Base-by-base conservation (phyloP, 1,140 invertebrate genomes). In the Zelostemma sp. region DNA sequence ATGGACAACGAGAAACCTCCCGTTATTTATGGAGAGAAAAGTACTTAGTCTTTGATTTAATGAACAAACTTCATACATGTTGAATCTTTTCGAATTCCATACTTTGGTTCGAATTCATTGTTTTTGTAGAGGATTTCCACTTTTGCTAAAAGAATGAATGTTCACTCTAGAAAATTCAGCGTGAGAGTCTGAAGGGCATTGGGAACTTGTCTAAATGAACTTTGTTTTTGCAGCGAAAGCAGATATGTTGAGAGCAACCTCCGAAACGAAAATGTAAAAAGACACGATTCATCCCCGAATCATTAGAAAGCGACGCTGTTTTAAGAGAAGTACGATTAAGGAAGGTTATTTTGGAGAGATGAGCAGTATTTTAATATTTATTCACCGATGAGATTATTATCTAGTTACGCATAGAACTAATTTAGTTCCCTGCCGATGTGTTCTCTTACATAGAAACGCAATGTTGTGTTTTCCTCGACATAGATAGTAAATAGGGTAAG, bases 1-100 rank as follows among this genome's bases (percentile, higher is more conserved):
- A 63, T 86, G 15, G 78, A 83, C 4, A 82, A 82, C 31, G 85
- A 86, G 41, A 82, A 79, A 31, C 41, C 43, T 0, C 53, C 58
- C 5, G 12, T 25, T 25, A 25, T 25, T 4, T 4, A 8, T 25
- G 21, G 8, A 3, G 8, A 4, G 8, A 25, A 25, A 25, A 25
- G 21, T 25, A 25, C 3, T 8, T 25, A 25, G 3, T 8, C 8
- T 25, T 25, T 8, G 8, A 25, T 25, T 25, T n/a, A n/a, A n/a
- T n/a, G n/a, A n/a, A n/a, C n/a, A n/a, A n/a, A n/a, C n/a, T n/a
- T n/a, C n/a, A n/a, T n/a, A n/a, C n/a, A n/a, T n/a, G n/a, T n/a
- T n/a, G n/a, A n/a, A 25, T 8, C 3, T 25, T 25, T 25, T 25
- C 21, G 21, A 25, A 25, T 25, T 25, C 21, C 3, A 25, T n/a